Evolutionary conservation across 64 coral and sea anemone species (phyloP).

Genomic region (Porites australiensis): DNA sequence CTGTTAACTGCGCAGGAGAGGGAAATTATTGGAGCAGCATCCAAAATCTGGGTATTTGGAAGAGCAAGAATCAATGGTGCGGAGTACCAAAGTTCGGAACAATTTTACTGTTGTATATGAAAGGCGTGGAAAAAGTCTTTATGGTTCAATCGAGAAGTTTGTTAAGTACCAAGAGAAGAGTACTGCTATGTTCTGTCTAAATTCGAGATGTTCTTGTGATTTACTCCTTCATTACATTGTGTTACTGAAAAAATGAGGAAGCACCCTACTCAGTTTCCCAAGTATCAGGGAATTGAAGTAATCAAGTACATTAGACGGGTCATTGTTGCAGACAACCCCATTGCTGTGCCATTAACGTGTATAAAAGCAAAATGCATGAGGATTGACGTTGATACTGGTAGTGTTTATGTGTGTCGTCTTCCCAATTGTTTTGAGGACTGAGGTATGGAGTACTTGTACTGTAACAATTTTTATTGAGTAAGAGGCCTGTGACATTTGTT

Average conservation of each 20-base stretch:
- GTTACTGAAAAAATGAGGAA: constrained; percentile 1
- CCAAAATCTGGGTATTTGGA: not conserved
- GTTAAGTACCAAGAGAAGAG: constrained; percentile 13
- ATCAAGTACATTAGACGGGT: constrained; percentile 24
- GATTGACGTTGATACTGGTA: constrained; percentile 17
- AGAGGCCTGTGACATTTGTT: no score
- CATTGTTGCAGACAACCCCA: not conserved
- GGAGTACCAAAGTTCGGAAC: constrained; percentile 43
- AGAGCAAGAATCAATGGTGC: not conserved
- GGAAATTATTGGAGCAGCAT: not conserved
- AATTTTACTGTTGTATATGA: constrained; percentile 37
- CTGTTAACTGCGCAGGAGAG: constrained; percentile 3
- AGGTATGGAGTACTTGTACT: not conserved
- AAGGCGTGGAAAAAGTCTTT: not conserved
- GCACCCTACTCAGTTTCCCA: constrained; percentile 4
- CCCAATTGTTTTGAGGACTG: constrained; percentile 50
- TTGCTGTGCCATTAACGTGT: constrained; percentile 10
- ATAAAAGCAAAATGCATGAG: constrained; percentile 39
- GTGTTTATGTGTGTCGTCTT: constrained; percentile 43
- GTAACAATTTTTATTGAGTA: no score
- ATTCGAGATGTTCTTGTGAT: constrained; percentile 13
- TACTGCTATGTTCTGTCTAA: not conserved
- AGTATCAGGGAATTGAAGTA: constrained; percentile 24
- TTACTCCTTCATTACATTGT: constrained; percentile 7
- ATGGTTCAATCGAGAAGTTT: constrained; percentile 44